Conservation (phyloP, 2,113 vertebrate species). For the Carassius carassius region DNA sequence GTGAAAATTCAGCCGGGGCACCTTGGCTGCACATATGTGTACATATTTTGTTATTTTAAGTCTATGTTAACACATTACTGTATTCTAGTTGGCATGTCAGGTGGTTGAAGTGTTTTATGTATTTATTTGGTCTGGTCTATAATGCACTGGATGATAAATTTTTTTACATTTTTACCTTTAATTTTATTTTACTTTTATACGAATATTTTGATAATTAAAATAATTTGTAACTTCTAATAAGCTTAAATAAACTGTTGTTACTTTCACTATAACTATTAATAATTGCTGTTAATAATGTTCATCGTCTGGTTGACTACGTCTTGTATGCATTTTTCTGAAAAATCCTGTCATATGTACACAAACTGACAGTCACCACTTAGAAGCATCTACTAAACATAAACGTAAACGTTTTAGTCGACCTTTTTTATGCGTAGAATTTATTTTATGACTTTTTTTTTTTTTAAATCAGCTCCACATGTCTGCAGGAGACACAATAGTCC, state of each 20-base stretch:
- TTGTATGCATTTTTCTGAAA: too few relatives aligned
- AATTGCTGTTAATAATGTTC: too few relatives aligned
- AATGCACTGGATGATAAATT: too few relatives aligned
- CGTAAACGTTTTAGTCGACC: too few relatives aligned
- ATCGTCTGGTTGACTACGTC: too few relatives aligned
- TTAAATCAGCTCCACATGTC: background rate
- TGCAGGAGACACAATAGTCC: conserved; percentile 31
- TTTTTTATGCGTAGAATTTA: background rate
- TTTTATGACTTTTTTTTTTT: background rate
- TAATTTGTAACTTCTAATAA: background rate
- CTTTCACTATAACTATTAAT: background rate
- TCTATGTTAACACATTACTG: background rate
- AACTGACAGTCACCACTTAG: too few relatives aligned
- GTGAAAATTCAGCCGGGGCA: background rate
- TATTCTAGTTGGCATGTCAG: background rate
- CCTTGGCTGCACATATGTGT: background rate
- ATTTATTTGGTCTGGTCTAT: background rate
- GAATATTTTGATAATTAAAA: background rate
- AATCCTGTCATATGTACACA: too few relatives aligned
- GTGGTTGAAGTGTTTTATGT: background rate
- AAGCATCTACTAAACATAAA: too few relatives aligned
- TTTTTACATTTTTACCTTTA: too few relatives aligned
- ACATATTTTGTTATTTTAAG: background rate
- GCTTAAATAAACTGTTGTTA: background rate
- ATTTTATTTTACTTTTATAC: background rate